Base-by-base conservation (phyloP, 2,113 vertebrate genomes). In the Cavia aperea region DNA sequence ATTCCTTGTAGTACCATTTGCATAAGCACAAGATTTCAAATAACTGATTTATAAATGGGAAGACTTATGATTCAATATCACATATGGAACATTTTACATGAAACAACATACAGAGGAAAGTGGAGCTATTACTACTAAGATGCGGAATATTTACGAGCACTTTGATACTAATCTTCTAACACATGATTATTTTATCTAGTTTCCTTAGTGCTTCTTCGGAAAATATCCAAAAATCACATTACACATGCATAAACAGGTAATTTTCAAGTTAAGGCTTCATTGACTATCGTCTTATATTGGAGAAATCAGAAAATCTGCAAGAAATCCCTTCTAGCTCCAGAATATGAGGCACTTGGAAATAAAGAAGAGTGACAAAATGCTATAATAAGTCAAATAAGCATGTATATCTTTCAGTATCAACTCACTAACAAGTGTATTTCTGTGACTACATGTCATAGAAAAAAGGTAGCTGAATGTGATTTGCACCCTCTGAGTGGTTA, bases 11-110 rank as follows among this genome's bases (percentile, higher is more conserved):
- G n/a, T 43, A 79, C n/a, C 65, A 7, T 49, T 70, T 58, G 78
- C 33, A 70, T 36, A 95, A 88, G 73, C 24, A 78, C 18, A 46
- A 26, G 33, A 82, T 89, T 94, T 85, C 91, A 94, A 93, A 82
- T 78, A 56, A 60, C 66, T 85, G 72, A 90, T 62, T 94, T 56
- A 88, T 12, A 90, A 94, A 92, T 54, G 29, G 14, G 78, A 88
- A 66, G 43, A 65, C n/a, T 93, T 56, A 60, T 26, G 18, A 70
- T 73, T 95, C 46, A n/a, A 29, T 62, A 65, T 84, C 62, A 81
- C 49, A 72, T 66, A 43, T 4, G 63, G 18, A 73, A 51, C 19
- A 46, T 60, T 95, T 95, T 79, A 31, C 43, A 63, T 5, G 90
- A 56, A 93, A 85, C 24, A 19, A 70, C 51, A 78, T 63, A 16